Base-by-base conservation (phyloP, 2,888 invertebrate species). In the Venusia cambrica region DNA sequence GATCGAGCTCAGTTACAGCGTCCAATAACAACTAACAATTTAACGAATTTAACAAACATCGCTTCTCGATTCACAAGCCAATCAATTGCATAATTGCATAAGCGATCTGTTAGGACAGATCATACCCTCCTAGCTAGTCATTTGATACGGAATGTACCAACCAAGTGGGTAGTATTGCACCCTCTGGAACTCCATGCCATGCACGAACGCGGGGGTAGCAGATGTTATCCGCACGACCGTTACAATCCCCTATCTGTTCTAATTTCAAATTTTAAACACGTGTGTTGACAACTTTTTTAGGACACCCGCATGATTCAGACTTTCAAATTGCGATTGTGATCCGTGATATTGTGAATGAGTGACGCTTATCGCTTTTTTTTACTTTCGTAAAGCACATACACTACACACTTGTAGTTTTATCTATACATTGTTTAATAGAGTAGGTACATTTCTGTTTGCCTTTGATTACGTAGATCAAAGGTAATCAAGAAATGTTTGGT, bases 221-320 rank as follows among this genome's bases (percentile, higher is more conserved):
- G 81, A 83, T 83, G 83, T 72, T 48, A 48, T 45, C 47, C 50
- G 56, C 45, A 62, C 75, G 75, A 77, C 85, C 81, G 85, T 85
- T 83, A 80, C 68, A 62, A 69, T 73, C 73, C 78, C 79, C 79
- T 80, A 78, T 84, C 75, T 72, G 65, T 68, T 66, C 53, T 55
- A 73, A 78, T 66, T 79, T 73, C 61, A 54, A 80, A 80, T 73
- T 72, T 73, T 47, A 67, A 79, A 85, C 83, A 79, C 79, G 80
- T 84, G 80, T 67, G 84, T 74, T 78, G 73, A 80, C 80, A 77
- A 65, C 72, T 67, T 73, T 76, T 76, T 78, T 70, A 62, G 65
- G 64, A 58, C 66, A 62, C 79, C 79, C 78, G 75, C 74, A 78
- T 73, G 52, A 58, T 51, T 58, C 22, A 19, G 17, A 66, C 67